Evolutionary conservation across 2,797 vertebrate species (phyloP).

Genomic region (Emydoidea blandingii): DNA sequence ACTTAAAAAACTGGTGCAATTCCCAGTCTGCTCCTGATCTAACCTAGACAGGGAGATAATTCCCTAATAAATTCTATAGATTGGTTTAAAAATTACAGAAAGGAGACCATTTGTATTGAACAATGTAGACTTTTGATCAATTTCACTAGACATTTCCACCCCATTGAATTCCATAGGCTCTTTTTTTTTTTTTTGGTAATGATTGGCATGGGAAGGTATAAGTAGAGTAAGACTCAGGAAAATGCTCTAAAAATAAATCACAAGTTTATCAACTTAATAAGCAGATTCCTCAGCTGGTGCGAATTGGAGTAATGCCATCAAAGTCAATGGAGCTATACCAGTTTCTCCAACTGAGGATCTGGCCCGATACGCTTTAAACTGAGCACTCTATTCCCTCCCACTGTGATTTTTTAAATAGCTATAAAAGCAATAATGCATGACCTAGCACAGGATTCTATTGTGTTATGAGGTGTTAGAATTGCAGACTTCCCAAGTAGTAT

Average conservation of each 20-base stretch:
- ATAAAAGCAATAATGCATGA: neutral
- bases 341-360: neutral
- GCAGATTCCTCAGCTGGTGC: neutral
- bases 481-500: neutral
- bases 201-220: neutral
- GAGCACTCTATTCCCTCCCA: neutral
- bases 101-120: neutral
- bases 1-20: neutral
- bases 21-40: neutral
- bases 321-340: neutral
- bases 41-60: neutral
- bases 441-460: neutral
- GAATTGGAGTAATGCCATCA: neutral
- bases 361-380: neutral
- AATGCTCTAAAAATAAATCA: neutral
- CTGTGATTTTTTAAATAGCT: neutral
- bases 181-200: neutral
- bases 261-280: neutral
- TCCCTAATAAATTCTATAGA: neutral
- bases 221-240: neutral
- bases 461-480: neutral
- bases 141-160: neutral
- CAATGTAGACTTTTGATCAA: neutral
- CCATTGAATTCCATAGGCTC: neutral
- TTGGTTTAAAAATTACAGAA: neutral